Evolutionary conservation across 2,888 invertebrate genomes (phyloP).

Genomic region (Neoitamus cyanurus): DNA sequence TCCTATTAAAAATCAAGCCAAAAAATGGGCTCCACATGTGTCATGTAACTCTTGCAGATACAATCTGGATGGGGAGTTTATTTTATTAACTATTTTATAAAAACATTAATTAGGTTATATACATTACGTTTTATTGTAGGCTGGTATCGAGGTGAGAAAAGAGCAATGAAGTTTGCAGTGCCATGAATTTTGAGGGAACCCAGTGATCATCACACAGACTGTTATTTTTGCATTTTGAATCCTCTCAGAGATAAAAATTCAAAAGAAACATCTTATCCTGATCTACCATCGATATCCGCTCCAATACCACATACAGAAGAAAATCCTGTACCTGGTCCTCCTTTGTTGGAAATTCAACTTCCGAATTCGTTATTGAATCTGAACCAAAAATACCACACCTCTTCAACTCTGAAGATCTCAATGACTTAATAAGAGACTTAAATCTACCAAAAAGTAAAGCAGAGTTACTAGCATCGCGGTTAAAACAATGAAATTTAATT

Average conservation of each 20-base stretch:
- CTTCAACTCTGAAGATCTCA: neutral
- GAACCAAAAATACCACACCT: slow-evolving; percentile 21
- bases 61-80: neutral
- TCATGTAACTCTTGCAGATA: neutral
- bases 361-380: neutral
- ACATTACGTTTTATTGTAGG: neutral
- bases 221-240: slow-evolving; percentile 34
- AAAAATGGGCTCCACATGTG: neutral
- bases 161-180: neutral
- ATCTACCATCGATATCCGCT: slow-evolving; percentile 20
- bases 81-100: neutral
- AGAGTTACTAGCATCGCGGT: slow-evolving; percentile 31
- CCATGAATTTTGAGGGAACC: slow-evolving; percentile 20
- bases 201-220: slow-evolving; percentile 23
- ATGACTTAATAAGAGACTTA: slow-evolving; percentile 10
- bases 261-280: slow-evolving; percentile 29
- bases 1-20: neutral
- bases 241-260: neutral
- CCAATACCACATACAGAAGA: slow-evolving; percentile 33
- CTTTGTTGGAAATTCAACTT: neutral
- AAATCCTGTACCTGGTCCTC: slow-evolving; percentile 29
- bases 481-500: slow-evolving; percentile 33
- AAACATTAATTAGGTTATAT: neutral
- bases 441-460: slow-evolving; percentile 21
- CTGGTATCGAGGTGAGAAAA: neutral